A percentile compares a stretch with the other conserved stretches of the same genome.
phyloP scores from a whole-genome alignment of 2,888 invertebrate genomes.

The Eupithecia centaureata region DNA sequence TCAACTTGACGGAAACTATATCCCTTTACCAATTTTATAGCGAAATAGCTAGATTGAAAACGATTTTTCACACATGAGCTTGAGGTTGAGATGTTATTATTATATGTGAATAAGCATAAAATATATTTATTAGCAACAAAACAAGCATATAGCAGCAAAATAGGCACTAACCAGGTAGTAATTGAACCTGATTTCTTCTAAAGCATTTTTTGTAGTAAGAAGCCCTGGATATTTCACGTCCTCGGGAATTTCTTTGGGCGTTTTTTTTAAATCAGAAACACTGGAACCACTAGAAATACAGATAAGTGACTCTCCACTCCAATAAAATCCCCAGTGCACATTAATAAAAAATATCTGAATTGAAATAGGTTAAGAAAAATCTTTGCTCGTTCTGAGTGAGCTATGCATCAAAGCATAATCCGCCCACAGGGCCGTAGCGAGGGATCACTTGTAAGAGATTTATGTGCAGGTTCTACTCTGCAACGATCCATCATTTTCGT shows the following conservation, averaged over 20 bases:
- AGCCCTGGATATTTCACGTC: not conserved
- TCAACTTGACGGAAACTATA: not conserved
- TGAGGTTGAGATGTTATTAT: not conserved
- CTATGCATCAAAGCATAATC: slow-evolving; percentile 13
- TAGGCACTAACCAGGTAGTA: no score
- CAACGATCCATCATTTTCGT: slow-evolving; percentile 68
- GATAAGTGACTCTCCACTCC: no score
- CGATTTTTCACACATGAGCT: not conserved
- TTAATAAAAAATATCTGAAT: slow-evolving; percentile 8
- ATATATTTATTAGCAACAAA: no score
- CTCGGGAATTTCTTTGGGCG: not conserved
- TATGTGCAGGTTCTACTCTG: slow-evolving; percentile 43
- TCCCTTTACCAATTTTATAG: not conserved
- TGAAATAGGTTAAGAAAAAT: slow-evolving; percentile 8
- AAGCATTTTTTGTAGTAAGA: not conserved
- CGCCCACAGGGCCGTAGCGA: slow-evolving; percentile 16
- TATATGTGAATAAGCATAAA: not conserved
- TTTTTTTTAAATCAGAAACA: not conserved
- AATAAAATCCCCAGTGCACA: not conserved
- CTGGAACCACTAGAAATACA: not conserved
- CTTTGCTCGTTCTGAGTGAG: not conserved
- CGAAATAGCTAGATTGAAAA: not conserved
- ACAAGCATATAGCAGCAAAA: no score
- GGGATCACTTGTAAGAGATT: slow-evolving; percentile 40
- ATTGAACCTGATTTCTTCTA: not conserved